Conservation (phyloP, 2,888 invertebrate species). For the Clusia tigrina region DNA sequence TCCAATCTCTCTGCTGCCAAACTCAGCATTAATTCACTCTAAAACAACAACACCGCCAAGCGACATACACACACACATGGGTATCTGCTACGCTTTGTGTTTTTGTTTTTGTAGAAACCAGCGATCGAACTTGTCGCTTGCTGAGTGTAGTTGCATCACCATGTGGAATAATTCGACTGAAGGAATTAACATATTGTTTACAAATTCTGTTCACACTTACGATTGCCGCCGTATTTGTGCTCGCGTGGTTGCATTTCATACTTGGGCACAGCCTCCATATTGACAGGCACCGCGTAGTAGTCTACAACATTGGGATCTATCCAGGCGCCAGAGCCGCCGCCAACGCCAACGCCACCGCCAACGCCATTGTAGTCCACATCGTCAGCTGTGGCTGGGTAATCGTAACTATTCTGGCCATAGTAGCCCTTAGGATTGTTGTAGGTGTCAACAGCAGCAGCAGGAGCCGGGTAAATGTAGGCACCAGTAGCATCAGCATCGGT, state of each 20-base stretch:
- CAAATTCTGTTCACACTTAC: constrained; percentile 47
- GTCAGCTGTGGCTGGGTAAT: constrained; percentile 35
- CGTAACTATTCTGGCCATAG: constrained; percentile 37
- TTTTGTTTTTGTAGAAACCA: too few relatives aligned
- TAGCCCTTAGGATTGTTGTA: constrained; percentile 40
- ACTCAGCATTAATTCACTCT: too few relatives aligned
- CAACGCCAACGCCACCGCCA: too few relatives aligned
- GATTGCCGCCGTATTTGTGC: constrained; percentile 53
- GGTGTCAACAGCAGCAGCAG: constrained; percentile 27
- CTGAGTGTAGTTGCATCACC: too few relatives aligned
- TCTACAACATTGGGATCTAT: constrained; percentile 57
- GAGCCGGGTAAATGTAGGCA: constrained; percentile 17
- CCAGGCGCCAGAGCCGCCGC: constrained; percentile 56
- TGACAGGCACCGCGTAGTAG: constrained; percentile 59
- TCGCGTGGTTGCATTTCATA: constrained; percentile 60
- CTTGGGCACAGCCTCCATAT: constrained; percentile 56
- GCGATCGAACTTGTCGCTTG: too few relatives aligned
- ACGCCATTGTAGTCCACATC: constrained; percentile 43
- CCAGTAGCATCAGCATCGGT: constrained; percentile 46
- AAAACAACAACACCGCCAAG: too few relatives aligned
- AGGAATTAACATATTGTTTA: background rate
- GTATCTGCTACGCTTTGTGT: too few relatives aligned
- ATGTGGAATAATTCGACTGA: too few relatives aligned
- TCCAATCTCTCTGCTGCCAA: too few relatives aligned
- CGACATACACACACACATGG: too few relatives aligned